A percentile compares a stretch with the other conserved stretches of the same genome.
Evolutionary conservation across 30 jellyfish, hydroid and myxozoan species (phyloP).

Genomic region (Pelagia noctiluca): DNA sequence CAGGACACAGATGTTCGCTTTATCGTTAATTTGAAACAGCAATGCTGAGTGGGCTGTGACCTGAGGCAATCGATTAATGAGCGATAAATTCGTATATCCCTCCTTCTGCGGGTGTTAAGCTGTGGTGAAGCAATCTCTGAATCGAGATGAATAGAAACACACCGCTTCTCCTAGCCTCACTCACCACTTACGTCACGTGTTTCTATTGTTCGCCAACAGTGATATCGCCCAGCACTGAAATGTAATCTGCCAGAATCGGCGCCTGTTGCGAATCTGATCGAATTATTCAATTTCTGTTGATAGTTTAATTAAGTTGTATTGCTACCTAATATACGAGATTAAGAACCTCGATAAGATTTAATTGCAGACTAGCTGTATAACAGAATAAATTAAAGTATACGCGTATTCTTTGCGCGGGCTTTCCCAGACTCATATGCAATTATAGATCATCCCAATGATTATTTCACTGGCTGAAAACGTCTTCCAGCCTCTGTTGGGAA

Average conservation of each 20-base stretch:
- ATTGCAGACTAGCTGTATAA: constrained; percentile 45
- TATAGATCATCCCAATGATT: no score
- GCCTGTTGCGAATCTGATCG: constrained; percentile 68
- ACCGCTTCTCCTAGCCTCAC: background rate
- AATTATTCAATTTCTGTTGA: constrained; percentile 64
- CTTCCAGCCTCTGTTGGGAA: no score
- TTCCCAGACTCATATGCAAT: no score
- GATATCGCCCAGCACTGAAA: constrained; percentile 34
- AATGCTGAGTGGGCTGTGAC: constrained; percentile 13
- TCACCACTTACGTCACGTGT: constrained; percentile 34
- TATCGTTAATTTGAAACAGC: background rate
- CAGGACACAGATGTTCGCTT: constrained; percentile 5
- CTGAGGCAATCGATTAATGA: constrained; percentile 8
- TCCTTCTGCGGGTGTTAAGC: constrained; percentile 26
- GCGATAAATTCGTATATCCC: constrained; percentile 17
- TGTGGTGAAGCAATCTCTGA: constrained; percentile 5
- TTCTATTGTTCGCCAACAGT: constrained; percentile 36
- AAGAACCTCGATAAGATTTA: constrained; percentile 48
- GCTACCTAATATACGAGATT: constrained; percentile 60
- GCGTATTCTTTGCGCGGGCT: no score
- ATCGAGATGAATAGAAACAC: background rate
- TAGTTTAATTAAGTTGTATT: constrained; percentile 67
- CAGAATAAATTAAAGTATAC: no score
- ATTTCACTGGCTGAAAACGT: no score
- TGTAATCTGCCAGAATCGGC: constrained; percentile 65